Evolutionary conservation across 2,888 invertebrate genomes (phyloP).

Genomic region (Spilosoma lubricipeda): DNA sequence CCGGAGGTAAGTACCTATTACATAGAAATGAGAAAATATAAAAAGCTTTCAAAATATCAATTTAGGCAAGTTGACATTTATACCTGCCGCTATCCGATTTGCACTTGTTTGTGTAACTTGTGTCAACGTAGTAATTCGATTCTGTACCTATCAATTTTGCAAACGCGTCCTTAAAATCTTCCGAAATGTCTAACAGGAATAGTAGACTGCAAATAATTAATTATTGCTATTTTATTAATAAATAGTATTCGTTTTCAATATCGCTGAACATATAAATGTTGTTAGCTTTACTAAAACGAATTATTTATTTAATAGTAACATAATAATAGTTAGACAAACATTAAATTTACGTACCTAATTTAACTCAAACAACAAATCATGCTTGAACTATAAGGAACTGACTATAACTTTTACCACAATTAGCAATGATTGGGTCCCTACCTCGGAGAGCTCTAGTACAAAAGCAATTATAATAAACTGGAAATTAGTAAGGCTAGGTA

Average conservation of each 20-base stretch:
- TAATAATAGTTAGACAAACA: conserved; percentile 8
- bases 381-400: conserved; percentile 22
- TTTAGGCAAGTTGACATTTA: no score
- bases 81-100: no score
- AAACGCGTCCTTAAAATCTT: no score
- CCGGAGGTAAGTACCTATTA: no score
- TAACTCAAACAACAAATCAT: conserved; percentile 16
- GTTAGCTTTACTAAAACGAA: neutral
- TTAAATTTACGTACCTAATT: conserved; percentile 18
- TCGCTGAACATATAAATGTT: neutral
- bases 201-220: neutral
- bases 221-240: neutral
- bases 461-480: conserved; percentile 33
- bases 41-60: no score
- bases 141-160: no score
- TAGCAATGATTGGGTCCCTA: conserved; percentile 20
- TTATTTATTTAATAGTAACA: neutral
- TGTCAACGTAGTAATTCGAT: no score
- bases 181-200: no score
- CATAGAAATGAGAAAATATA: no score
- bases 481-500: conserved; percentile 17
- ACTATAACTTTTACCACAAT: conserved; percentile 21
- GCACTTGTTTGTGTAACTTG: no score
- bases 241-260: neutral
- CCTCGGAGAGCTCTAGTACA: conserved; percentile 21